Conservation (phyloP, 2,888 invertebrate species). For the Lasioglossum oenotherae region DNA sequence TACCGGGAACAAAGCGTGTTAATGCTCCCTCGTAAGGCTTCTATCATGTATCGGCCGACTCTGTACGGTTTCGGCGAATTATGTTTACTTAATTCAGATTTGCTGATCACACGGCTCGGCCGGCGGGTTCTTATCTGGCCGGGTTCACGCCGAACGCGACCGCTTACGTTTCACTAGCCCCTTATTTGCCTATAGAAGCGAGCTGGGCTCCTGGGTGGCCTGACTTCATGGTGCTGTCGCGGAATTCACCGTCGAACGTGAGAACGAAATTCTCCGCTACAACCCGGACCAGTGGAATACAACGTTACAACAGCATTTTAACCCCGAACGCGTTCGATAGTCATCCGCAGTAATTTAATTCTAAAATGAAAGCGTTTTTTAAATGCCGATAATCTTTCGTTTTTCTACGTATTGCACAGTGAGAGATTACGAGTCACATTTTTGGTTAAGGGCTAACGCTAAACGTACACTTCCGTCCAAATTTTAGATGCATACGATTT, state of each 20-base stretch:
- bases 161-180: constrained; percentile 25
- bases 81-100: constrained; percentile 76
- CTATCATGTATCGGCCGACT: constrained; percentile 77
- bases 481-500: no score
- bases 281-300: background rate
- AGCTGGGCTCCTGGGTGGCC: background rate
- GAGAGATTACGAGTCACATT: no score
- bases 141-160: background rate
- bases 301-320: background rate
- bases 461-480: no score
- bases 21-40: constrained; percentile 75
- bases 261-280: background rate
- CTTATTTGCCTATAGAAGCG: background rate
- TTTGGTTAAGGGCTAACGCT: no score
- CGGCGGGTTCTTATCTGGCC: constrained; percentile 5
- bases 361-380: no score
- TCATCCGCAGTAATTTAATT: background rate
- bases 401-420: no score
- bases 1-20: constrained; percentile 57
- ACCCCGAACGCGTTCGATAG: background rate
- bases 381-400: no score
- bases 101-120: constrained; percentile 47
- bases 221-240: background rate
- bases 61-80: constrained; percentile 79
- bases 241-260: background rate